Evolutionary conservation across 2,888 invertebrate species (phyloP).

Genomic region (Augiades crinisus): DNA sequence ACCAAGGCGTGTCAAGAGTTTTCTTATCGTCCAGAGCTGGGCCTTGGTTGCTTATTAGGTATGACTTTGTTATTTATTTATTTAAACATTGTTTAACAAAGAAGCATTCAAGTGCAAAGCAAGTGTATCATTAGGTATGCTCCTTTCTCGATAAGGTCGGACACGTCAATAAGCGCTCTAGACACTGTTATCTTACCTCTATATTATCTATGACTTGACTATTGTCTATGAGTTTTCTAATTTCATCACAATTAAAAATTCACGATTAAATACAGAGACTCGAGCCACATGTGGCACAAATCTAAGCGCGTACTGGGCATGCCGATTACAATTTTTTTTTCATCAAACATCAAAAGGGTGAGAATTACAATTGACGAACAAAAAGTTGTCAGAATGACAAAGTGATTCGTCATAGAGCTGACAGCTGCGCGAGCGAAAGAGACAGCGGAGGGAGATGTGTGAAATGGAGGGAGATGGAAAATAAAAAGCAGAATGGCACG

Average conservation of each 20-base stretch:
- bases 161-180: no score
- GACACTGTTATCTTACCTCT: no score
- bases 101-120: no score
- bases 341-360: constrained; percentile 59
- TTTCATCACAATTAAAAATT: neutral
- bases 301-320: constrained; percentile 15
- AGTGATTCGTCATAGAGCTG: constrained; percentile 75
- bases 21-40: no score
- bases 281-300: constrained; percentile 8
- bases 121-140: no score
- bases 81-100: no score
- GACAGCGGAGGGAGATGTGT: constrained; percentile 33
- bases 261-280: neutral
- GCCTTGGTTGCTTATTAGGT: no score
- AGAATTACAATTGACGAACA: constrained; percentile 66
- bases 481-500: constrained; percentile 29
- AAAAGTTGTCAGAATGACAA: constrained; percentile 75
- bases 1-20: no score
- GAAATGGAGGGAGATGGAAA: constrained; percentile 28
- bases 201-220: no score
- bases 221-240: no score
- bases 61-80: no score
- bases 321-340: constrained; percentile 31
- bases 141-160: no score
- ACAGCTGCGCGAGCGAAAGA: constrained; percentile 63